Base-by-base conservation (phyloP, 1,140 invertebrate genomes). In the Drosophila pseudoananassae region DNA sequence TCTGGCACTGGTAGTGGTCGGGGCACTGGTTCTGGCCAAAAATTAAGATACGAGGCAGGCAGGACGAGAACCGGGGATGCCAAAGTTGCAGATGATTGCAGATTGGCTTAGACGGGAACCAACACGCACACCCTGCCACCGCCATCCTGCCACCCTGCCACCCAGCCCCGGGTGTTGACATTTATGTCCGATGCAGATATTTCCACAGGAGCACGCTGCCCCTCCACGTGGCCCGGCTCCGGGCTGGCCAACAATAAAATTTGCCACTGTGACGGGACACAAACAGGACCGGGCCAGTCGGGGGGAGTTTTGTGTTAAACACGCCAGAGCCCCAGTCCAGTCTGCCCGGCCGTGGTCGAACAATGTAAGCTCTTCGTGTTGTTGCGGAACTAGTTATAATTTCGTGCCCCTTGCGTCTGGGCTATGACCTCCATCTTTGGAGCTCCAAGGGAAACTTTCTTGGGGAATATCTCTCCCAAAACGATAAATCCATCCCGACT, bases 161-260 rank as follows among this genome's bases (percentile, higher is more conserved):
- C 20, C 20, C 20, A 3, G 59, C 45, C 70, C 66, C 75, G 83
- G 83, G 82, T 87, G 82, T 88, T 87, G 82, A 87, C 82, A 88
- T 87, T 87, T 87, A 87, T 87, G 82, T 87, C 83, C 82, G 87
- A 87, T 87, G 82, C 82, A 87, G 82, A 87, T 87, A 87, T 87
- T 87, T 87, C 65, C 74, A 80, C 46, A 63, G 73, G 25, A 27
- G 60, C 66, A 66, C 33, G 33, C 1, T 9, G 8, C 61, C 45
- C 25, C 4, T 5, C 55, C 38, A 2, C 23, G n/a, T 17, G n/a
- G 20, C 10, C 4, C 12, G 6, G 25, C 25, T 27, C 25, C 25
- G 25, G 25, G 25, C 25, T 50, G 51, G 63, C 64, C 68, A 60
- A 82, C 74, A 87, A 84, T 85, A 85, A 85, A 85, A 85, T 78